phyloP scores from a whole-genome alignment of 2,113 vertebrate genomes.

The Heterochromis multidens region DNA sequence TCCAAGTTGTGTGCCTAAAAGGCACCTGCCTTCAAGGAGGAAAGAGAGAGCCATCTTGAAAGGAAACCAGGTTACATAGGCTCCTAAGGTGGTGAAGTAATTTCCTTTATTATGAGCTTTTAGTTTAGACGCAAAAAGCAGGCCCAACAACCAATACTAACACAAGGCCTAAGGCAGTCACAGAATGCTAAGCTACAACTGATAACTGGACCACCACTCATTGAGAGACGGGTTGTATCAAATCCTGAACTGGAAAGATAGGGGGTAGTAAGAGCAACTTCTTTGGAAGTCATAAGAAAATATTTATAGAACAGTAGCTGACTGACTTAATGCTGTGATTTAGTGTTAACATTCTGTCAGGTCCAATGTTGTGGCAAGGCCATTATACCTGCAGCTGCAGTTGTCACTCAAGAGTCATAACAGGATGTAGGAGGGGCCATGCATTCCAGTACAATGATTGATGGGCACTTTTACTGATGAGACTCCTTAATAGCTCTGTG shows the following conservation, averaged over 20 bases:
- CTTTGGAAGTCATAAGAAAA: neutral
- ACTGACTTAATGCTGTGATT: constrained; percentile 12
- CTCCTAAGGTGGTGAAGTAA: neutral
- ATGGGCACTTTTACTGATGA: constrained; percentile 67
- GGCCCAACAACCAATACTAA: neutral
- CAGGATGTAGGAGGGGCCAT: constrained; percentile 23
- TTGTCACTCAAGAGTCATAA: constrained; percentile 54
- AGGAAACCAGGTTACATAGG: too few relatives aligned
- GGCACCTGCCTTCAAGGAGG: neutral
- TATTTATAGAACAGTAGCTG: constrained; percentile 13
- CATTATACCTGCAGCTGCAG: constrained; percentile 55
- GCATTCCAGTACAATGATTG: constrained; percentile 54
- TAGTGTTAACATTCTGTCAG: constrained; percentile 40
- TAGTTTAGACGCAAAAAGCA: neutral
- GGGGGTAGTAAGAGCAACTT: neutral
- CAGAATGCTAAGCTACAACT: neutral
- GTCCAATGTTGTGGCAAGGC: constrained; percentile 30
- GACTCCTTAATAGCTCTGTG: constrained; percentile 11
- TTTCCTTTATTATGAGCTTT: neutral
- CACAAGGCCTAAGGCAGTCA: neutral
- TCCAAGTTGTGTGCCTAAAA: neutral
- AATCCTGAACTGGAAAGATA: neutral
- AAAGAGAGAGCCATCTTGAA: too few relatives aligned
- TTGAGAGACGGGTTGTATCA: neutral
- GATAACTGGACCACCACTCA: neutral